Evolutionary conservation across 1,140 invertebrate genomes (phyloP), one percentile per base, ranked within the genome.

Genomic region (Parasteatoda tepidariorum): DNA sequence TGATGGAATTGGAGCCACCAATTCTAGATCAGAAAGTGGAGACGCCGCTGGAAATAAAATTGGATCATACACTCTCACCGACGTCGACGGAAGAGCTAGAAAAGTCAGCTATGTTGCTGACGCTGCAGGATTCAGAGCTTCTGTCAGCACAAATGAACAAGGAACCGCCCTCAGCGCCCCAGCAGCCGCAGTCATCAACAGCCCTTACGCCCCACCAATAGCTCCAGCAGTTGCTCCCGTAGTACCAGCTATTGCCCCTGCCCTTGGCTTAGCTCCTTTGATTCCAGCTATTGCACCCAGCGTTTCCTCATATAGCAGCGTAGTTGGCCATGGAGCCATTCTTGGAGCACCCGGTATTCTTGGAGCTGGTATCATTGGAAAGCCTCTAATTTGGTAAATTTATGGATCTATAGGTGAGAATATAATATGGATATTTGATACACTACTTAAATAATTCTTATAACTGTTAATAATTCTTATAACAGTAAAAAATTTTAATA

Each of bases 41-140:
- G 85, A 87, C 57, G 86, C 83, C 30, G 31, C 71, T 18, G 85
- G 86, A 15, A 86, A 86, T 41, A 74, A 85, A 76, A 61, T 78
- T 3, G 86, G 86, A 18, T 67, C 85, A 15, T 86, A 86, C 64
- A 55, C 73, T 24, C 48, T 86, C 24, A 61, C 83, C 54, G 83
- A 84, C 55, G 71, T 57, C 48, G 86, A 86, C 59, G 86, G 86
- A 2, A n/a, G 86, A 22, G 38, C 62, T 3, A 71, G 86, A 66
- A 68, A 70, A 30, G 86, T 86, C 0, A 78, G 85, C 18, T 86
- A 86, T 66, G 85, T 85, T 24, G 78, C 78, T n/a, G 78, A 82
- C 54, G 66, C 64, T 31, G n/a, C 34, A 9, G 71, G 71, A 2
- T 74, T 82, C 75, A 28, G 61, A 3, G 61, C 75, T 31, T 66